A percentile compares a stretch with the other conserved stretches of the same genome.
Conservation (phyloP, 2,113 vertebrate species). For the Poeciliopsis retropinna region DNA sequence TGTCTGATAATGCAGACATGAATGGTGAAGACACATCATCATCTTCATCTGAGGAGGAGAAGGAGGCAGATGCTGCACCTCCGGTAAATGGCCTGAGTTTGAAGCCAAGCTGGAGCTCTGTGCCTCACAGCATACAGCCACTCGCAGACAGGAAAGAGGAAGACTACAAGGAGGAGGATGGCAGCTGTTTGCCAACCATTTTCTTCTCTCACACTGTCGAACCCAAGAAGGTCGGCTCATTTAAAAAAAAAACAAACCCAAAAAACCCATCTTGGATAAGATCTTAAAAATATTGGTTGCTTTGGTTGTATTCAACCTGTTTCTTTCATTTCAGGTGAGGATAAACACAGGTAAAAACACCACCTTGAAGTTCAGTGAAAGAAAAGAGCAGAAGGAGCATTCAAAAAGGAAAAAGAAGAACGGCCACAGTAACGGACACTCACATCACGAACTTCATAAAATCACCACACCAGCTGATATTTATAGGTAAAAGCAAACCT, state of each 20-base stretch:
- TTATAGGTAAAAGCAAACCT: constrained; percentile 83
- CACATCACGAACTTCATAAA: constrained; percentile 83
- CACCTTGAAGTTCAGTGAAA: constrained; percentile 94
- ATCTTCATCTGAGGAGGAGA: constrained; percentile 92
- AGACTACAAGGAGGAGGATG: constrained; percentile 72
- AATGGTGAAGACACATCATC: constrained; percentile 83
- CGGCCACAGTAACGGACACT: constrained; percentile 84
- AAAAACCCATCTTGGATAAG: neutral
- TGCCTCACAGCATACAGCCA: constrained; percentile 31
- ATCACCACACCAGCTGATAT: constrained; percentile 92
- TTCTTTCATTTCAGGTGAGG: constrained; percentile 84
- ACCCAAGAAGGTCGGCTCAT: constrained; percentile 87
- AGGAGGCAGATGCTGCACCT: constrained; percentile 72
- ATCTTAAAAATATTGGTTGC: neutral
- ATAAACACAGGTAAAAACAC: constrained; percentile 99
- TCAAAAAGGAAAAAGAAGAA: constrained; percentile 92
- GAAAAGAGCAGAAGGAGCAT: constrained; percentile 88
- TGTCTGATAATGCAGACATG: constrained; percentile 75
- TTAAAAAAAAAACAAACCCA: no score
- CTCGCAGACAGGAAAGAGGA: constrained; percentile 47
- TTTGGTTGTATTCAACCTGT: neutral
- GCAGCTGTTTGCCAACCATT: constrained; percentile 87
- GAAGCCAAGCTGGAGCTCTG: constrained; percentile 44
- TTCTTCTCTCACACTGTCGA: constrained; percentile 95
- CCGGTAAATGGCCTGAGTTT: constrained; percentile 69